Evolutionary conservation across 2,888 invertebrate genomes (phyloP).

Genomic region (Polyploca ridens): DNA sequence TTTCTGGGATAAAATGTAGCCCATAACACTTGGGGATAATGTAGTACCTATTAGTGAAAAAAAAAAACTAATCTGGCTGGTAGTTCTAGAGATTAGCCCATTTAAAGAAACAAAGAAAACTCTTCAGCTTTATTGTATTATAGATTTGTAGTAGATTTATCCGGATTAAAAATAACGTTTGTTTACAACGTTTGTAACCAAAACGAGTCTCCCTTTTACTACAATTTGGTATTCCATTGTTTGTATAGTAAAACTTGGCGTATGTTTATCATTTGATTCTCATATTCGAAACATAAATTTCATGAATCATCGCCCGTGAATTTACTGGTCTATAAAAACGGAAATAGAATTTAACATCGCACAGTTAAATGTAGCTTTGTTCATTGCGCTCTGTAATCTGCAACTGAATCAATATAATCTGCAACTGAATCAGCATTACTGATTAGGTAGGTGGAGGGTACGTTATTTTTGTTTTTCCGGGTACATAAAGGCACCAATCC

Average conservation of each 20-base stretch:
- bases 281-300: conserved; percentile 18
- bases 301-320: conserved; percentile 39
- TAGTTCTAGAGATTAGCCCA: too few species aligned
- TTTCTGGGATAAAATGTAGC: too few species aligned
- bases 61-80: too few species aligned
- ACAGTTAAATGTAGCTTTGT: conserved; percentile 18
- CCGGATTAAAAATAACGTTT: too few species aligned
- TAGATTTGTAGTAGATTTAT: too few species aligned
- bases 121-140: background rate
- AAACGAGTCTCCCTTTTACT: background rate
- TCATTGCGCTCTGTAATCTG: conserved; percentile 12
- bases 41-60: too few species aligned
- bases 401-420: conserved; percentile 1
- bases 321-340: conserved; percentile 39
- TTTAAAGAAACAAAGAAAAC: too few species aligned
- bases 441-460: too few species aligned
- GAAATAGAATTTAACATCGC: conserved; percentile 37
- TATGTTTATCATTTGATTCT: conserved; percentile 11
- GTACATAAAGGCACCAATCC: too few species aligned
- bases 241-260: background rate
- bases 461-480: too few species aligned
- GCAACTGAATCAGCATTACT: background rate
- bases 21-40: too few species aligned
- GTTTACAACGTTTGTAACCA: background rate
- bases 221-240: background rate